A percentile compares a stretch with the other conserved stretches of the same genome.
Evolutionary conservation across 2,113 vertebrate genomes (phyloP).

Genomic region (Leuciscus idus): DNA sequence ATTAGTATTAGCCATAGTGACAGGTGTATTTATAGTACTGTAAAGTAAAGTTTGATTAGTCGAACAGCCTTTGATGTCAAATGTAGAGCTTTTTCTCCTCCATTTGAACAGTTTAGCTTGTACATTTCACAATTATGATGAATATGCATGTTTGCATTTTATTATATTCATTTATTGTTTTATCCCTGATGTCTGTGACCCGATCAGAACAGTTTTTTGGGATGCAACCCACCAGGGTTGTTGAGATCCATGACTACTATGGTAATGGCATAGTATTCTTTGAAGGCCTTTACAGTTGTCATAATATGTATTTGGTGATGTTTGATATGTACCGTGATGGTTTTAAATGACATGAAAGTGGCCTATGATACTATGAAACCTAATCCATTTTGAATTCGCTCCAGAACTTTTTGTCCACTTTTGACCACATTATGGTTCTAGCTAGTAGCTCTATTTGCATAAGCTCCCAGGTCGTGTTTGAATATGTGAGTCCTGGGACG

Average conservation of each 20-base stretch:
- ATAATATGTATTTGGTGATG: no score
- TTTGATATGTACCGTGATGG: no score
- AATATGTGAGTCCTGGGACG: constrained; percentile 23
- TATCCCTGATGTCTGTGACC: not conserved
- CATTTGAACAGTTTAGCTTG: not conserved
- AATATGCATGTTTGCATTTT: not conserved
- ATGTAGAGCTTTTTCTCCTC: no score
- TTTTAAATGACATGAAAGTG: not conserved
- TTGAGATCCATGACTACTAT: not conserved
- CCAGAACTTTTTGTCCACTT: not conserved
- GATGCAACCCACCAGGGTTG: not conserved
- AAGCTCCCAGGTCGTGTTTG: constrained; percentile 27
- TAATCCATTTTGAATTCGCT: not conserved
- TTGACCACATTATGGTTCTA: not conserved
- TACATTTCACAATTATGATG: not conserved
- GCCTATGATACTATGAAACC: not conserved
- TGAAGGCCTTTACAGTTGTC: no score
- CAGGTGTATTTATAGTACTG: not conserved
- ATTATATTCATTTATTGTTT: not conserved
- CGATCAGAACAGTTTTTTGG: not conserved
- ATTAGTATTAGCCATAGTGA: not conserved
- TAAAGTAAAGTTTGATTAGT: not conserved
- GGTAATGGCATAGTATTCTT: not conserved
- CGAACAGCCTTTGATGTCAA: not conserved
- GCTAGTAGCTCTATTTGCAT: constrained; percentile 45